phyloP scores from a whole-genome alignment of 2,113 vertebrate genomes.

The Paramormyrops kingsleyae region DNA sequence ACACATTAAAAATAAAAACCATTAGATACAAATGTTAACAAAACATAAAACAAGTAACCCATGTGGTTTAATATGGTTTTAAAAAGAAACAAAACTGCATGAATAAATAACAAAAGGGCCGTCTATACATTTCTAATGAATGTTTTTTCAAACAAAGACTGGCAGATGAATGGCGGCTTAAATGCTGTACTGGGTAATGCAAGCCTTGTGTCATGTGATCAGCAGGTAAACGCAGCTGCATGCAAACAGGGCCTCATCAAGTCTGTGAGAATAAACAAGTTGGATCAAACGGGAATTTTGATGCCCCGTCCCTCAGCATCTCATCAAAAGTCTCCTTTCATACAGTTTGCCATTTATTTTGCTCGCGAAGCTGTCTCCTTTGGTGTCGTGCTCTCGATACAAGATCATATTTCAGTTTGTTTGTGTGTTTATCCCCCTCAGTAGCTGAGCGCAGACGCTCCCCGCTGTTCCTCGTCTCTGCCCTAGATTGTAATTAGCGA shows the following conservation, averaged over 20 bases:
- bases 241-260: not conserved
- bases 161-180: not conserved
- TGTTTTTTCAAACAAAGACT: not conserved
- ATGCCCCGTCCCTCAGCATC: not conserved
- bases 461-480: conserved; percentile 29
- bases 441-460: conserved; percentile 18
- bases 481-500: conserved; percentile 31
- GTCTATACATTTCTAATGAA: not conserved
- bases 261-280: not conserved
- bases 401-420: conserved; percentile 14
- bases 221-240: not conserved
- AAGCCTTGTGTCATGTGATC: not conserved
- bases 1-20: not conserved
- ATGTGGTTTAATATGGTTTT: not conserved
- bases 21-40: not conserved
- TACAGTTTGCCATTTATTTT: conserved; percentile 7
- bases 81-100: not conserved
- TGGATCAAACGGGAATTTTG: conserved; percentile 3
- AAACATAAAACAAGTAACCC: not conserved
- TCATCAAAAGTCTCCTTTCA: not conserved
- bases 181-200: not conserved
- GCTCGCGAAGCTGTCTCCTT: conserved; percentile 2
- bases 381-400: not conserved
- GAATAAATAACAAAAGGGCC: not conserved
- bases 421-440: conserved; percentile 21